Percentiles rank a stretch among this genome's conserved stretches.
Evolutionary conservation across 2,113 vertebrate species (phyloP).

Genomic region (Phoxinus phoxinus): DNA sequence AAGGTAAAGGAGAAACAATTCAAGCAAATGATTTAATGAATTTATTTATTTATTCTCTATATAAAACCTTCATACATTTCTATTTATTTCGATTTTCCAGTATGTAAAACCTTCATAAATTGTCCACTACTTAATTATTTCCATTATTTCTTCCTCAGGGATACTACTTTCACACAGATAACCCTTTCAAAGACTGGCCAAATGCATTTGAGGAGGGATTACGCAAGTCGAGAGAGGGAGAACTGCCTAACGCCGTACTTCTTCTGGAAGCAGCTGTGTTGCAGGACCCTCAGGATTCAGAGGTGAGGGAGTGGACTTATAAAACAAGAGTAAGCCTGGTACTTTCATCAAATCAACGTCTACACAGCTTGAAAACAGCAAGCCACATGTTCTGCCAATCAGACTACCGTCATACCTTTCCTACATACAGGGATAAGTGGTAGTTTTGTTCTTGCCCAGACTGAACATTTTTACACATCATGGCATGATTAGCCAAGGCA

Average conservation of each 20-base stretch:
- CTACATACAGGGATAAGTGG: constrained; percentile 28
- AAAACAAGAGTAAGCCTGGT: not conserved
- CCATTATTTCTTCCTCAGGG: constrained; percentile 76
- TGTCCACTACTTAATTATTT: not conserved
- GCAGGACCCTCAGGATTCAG: constrained; percentile 94
- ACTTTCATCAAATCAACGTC: constrained; percentile 26
- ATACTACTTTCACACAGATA: constrained; percentile 99
- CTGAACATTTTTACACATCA: constrained; percentile 22
- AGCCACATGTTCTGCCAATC: constrained; percentile 24
- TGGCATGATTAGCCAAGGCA: constrained; percentile 7
- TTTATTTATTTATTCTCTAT: not conserved
- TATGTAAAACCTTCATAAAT: not conserved
- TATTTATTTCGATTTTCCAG: not conserved
- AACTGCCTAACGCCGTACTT: constrained; percentile 91
- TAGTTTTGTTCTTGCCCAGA: constrained; percentile 6
- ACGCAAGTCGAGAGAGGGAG: constrained; percentile 91
- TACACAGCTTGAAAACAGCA: constrained; percentile 37
- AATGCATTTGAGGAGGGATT: constrained; percentile 94
- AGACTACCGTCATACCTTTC: constrained; percentile 20
- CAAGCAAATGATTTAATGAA: not conserved
- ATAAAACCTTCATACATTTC: not conserved
- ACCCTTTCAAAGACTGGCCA: constrained; percentile 95
- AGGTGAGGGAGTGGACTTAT: constrained; percentile 75
- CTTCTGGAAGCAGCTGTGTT: constrained; percentile 93
- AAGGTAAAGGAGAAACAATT: constrained; percentile 78